phyloP scores from a whole-genome alignment of 2,888 invertebrate genomes.

The Tubulanus polymorphus region DNA sequence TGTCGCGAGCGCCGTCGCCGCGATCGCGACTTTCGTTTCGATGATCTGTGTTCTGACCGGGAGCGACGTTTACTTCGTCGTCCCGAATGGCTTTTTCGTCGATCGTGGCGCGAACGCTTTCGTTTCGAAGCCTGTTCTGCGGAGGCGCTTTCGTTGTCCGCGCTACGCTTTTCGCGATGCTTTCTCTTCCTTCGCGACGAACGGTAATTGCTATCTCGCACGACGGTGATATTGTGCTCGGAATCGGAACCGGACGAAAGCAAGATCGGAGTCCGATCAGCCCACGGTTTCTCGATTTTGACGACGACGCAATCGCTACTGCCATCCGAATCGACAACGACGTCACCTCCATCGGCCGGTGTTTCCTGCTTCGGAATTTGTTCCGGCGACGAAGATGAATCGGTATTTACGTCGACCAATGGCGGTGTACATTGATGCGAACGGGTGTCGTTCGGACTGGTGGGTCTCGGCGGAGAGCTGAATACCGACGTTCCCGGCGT shows the following conservation, averaged over 20 bases:
- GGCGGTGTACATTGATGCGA: too few relatives aligned
- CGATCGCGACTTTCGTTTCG: too few relatives aligned
- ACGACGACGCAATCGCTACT: constrained; percentile 56
- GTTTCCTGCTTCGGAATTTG: neutral
- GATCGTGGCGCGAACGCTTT: too few relatives aligned
- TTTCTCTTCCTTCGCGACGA: constrained; percentile 7
- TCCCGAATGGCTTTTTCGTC: too few relatives aligned
- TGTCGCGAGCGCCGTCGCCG: too few relatives aligned
- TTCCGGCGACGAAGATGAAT: neutral
- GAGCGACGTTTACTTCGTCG: too few relatives aligned
- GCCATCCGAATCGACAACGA: constrained; percentile 9
- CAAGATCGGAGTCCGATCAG: constrained; percentile 62
- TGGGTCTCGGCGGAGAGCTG: constrained; percentile 11
- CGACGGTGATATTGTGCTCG: too few relatives aligned
- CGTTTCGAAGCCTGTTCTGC: too few relatives aligned
- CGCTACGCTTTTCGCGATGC: too few relatives aligned
- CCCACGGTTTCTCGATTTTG: constrained; percentile 65
- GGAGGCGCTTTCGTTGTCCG: too few relatives aligned
- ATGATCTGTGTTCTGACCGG: too few relatives aligned
- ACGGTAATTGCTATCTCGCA: too few relatives aligned
- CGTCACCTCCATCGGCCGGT: constrained; percentile 1
- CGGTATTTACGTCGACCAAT: constrained; percentile 1
- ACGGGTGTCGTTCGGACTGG: constrained; percentile 4
- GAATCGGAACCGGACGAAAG: constrained; percentile 34
- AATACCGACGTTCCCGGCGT: constrained; percentile 34